phyloP scores from a whole-genome alignment of 1,140 invertebrate genomes.

The Venustaconcha ellipsiformis region DNA sequence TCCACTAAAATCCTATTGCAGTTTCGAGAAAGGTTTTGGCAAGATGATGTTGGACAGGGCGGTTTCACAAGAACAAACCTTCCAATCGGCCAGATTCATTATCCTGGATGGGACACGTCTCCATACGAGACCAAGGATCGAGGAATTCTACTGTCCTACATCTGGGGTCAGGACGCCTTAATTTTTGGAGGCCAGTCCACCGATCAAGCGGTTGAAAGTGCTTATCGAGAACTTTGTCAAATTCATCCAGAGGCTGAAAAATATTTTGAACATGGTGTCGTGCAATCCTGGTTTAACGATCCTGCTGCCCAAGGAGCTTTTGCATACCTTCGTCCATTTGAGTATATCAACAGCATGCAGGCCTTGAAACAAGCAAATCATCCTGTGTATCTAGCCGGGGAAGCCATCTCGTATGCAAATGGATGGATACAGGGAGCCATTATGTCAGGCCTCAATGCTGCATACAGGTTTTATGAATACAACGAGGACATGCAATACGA shows the following conservation, averaged over 20 bases:
- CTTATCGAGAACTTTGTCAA: slow-evolving; percentile 26
- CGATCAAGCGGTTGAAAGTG: slow-evolving; percentile 28
- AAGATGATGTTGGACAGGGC: slow-evolving; percentile 29
- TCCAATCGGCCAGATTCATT: slow-evolving; percentile 31
- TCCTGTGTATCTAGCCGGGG: too few species aligned
- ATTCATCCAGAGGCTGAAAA: slow-evolving; percentile 34
- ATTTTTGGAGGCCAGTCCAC: slow-evolving; percentile 21
- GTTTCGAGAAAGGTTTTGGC: slow-evolving; percentile 36
- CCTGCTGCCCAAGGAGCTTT: slow-evolving; percentile 23
- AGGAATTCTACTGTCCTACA: slow-evolving; percentile 29
- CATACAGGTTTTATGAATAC: too few species aligned
- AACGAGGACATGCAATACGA: too few species aligned
- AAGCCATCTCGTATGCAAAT: too few species aligned
- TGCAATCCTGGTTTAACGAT: slow-evolving; percentile 37
- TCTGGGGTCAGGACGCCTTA: slow-evolving; percentile 25
- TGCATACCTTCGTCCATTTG: slow-evolving; percentile 20
- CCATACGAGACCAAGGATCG: slow-evolving; percentile 6
- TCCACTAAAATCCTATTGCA: slow-evolving; percentile 35
- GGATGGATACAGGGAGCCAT: too few species aligned
- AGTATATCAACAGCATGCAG: slow-evolving; percentile 12
- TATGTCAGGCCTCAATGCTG: too few species aligned
- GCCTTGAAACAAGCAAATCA: background rate
- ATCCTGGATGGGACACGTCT: slow-evolving; percentile 19
- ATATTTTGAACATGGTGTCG: slow-evolving; percentile 34
- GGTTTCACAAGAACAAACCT: slow-evolving; percentile 31